Percentiles rank a stretch among this genome's conserved stretches.
Conservation (phyloP, 2,888 invertebrate genomes). For the Caenorhabditis sp. region DNA sequence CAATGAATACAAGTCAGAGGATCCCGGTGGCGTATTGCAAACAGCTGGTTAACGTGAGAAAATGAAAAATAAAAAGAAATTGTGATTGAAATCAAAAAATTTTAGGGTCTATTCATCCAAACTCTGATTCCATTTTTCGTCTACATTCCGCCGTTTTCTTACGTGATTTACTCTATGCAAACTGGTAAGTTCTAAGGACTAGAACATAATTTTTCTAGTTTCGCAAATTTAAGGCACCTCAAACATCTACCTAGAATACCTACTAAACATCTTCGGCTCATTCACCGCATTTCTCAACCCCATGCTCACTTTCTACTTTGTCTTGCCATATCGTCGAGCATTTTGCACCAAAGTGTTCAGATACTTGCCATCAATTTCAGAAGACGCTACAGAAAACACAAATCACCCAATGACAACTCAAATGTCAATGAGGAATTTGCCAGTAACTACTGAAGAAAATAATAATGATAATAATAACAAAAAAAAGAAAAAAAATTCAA, state of each 20-base stretch:
- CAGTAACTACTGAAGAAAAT: too few species aligned
- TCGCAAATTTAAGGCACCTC: conserved; percentile 14
- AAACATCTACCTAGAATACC: conserved; percentile 32
- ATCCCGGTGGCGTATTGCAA: conserved; percentile 45
- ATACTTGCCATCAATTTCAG: conserved; percentile 22
- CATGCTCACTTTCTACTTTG: conserved; percentile 50
- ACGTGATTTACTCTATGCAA: conserved; percentile 21
- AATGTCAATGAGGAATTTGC: conserved; percentile 12
- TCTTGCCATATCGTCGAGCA: conserved; percentile 44
- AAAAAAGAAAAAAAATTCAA: too few species aligned
- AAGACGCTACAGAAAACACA: conserved; percentile 19
- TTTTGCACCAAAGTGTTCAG: conserved; percentile 25
- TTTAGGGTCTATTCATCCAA: conserved; percentile 46
- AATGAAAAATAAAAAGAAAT: neutral
- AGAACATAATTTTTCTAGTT: neutral
- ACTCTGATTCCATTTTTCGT: conserved; percentile 44
- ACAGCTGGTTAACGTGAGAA: conserved; percentile 41
- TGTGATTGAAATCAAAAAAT: too few species aligned
- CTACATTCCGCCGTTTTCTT: conserved; percentile 43
- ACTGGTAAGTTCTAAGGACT: conserved; percentile 4
- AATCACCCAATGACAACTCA: conserved; percentile 16
- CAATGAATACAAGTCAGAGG: conserved; percentile 21
- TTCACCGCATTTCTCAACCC: conserved; percentile 42
- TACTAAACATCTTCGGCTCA: conserved; percentile 37
- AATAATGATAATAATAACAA: too few species aligned